phyloP scores from a whole-genome alignment of 2,113 vertebrate species.

The Cebidichthys violaceus region DNA sequence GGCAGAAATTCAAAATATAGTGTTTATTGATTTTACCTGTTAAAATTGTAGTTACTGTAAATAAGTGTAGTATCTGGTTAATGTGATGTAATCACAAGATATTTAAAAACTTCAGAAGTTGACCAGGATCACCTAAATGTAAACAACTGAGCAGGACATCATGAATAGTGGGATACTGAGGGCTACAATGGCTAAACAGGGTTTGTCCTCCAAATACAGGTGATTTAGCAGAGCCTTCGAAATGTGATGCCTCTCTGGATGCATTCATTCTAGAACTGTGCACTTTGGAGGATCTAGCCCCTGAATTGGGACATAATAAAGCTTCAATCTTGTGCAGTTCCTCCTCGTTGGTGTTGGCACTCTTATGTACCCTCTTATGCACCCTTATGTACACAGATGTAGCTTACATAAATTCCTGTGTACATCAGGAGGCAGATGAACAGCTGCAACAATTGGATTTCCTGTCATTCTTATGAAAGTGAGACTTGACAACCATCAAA shows the following conservation, averaged over 20 bases:
- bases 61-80: neutral
- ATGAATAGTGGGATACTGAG: neutral
- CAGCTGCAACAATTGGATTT: neutral
- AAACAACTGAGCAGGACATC: neutral
- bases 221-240: neutral
- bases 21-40: neutral
- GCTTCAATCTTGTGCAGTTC: neutral
- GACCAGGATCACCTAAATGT: neutral
- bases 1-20: neutral
- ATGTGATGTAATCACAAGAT: neutral
- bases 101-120: constrained; percentile 1
- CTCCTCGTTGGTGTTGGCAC: neutral
- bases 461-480: neutral
- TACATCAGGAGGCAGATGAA: neutral
- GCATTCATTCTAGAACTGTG: neutral
- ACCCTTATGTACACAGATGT: neutral
- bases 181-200: neutral
- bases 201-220: neutral
- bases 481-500: neutral
- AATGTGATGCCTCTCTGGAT: neutral
- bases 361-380: no score
- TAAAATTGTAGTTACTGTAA: neutral
- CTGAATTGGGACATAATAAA: neutral
- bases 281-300: neutral
- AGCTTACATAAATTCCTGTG: neutral